These are phyloP conservation scores for Vicugna pacos DNA, from an alignment of 2,113 vertebrate genomes.

Conservation along the genomic window DNA sequence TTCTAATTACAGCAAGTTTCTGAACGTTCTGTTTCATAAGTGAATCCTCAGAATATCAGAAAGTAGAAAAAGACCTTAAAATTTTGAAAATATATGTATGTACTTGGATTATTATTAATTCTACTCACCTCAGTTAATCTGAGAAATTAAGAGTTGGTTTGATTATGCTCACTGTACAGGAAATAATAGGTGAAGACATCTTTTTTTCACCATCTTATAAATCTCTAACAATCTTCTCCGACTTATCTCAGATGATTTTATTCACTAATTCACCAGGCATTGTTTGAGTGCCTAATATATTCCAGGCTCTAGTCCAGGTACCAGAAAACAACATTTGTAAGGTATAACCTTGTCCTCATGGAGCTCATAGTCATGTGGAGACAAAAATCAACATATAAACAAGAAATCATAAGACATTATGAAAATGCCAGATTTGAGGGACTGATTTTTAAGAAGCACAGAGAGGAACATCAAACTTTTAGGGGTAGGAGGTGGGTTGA, in stretches of 20 bases:
- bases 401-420: background rate
- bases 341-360: background rate
- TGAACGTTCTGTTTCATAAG: background rate
- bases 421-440: background rate
- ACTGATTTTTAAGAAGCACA: background rate
- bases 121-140: background rate
- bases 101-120: conserved; percentile 20
- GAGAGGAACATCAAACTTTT: background rate
- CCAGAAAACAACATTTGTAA: background rate
- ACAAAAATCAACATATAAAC: background rate
- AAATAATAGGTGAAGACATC: background rate
- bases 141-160: background rate
- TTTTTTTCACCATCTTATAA: background rate
- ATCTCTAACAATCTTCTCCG: background rate
- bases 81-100: background rate
- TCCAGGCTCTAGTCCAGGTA: background rate
- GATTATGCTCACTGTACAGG: background rate
- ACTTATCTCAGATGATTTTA: background rate
- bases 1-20: background rate
- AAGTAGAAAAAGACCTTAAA: background rate
- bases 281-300: background rate
- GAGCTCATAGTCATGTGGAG: background rate
- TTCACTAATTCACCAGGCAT: background rate
- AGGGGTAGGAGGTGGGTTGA: accelerated
- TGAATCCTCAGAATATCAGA: background rate